phyloP scores from a whole-genome alignment of 1,140 invertebrate genomes.

The Delia radicum region DNA sequence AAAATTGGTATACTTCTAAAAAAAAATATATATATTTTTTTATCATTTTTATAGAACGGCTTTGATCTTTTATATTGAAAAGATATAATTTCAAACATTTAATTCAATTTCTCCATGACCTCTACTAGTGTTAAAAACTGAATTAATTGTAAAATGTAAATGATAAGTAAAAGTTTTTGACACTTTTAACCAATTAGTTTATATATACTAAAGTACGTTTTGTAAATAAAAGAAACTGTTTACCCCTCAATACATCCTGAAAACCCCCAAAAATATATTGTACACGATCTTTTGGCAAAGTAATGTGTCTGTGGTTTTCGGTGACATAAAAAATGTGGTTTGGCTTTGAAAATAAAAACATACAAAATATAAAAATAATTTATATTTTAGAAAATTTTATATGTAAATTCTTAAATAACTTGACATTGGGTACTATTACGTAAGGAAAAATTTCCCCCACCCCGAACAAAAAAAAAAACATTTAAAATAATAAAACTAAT shows the following conservation, averaged over 20 bases:
- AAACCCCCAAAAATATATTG: background rate
- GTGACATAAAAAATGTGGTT: background rate
- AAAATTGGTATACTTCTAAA: no score
- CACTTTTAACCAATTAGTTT: background rate
- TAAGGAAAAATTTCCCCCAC: no score
- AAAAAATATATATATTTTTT: no score
- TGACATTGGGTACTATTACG: background rate
- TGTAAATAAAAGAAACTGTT: background rate
- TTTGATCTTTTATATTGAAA: no score
- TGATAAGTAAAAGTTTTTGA: constrained; percentile 3
- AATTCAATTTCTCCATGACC: no score
- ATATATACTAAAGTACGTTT: background rate
- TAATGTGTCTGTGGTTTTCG: background rate
- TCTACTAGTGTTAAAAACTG: no score
- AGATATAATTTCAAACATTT: no score
- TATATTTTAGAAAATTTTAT: background rate
- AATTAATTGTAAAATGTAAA: background rate
- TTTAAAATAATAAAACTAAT: constrained; percentile 3
- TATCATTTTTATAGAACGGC: no score
- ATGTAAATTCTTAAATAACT: background rate
- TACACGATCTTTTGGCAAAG: background rate
- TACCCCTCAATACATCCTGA: background rate
- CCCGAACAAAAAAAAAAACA: no score
- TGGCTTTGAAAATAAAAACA: background rate
- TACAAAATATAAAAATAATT: no score